Evolutionary conservation across 2,113 vertebrate species (phyloP), one percentile per base, ranked within the genome.

Genomic region (Mus spicilegus): DNA sequence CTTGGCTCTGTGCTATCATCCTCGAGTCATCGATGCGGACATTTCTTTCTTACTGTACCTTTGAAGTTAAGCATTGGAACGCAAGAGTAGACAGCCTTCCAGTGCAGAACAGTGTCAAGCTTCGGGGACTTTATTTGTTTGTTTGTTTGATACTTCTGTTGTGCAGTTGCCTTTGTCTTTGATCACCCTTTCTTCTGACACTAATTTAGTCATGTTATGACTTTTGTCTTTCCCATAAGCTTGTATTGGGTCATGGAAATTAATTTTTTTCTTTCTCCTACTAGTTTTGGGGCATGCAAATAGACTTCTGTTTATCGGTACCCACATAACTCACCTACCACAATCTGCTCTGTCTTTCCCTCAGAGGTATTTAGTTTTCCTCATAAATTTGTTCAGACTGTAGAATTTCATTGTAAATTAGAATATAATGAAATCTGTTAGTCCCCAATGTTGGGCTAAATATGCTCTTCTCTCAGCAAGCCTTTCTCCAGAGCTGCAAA

Each of bases 51-150:
- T 85, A 96, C 51, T 67, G 58, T n/a, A 17, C 46, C 96, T 97
- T 94, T 97, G 95, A 98, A 98, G 97, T 97, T 72, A 94, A 95
- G 96, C 28, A 72, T 94, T 92, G 61, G 95, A 97, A 94, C 39
- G 82, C 95, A 96, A 93, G 97, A 97, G 77, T 70, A 88, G 87
- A 92, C 91, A 95, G 67, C 86, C 95, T 97, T 97, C 87, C 88
- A 91, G 97, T 92, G 85, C 87, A 81, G 96, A 97, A 77, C 63
- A 85, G 61, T 73, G 91, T 96, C 87, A 92, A 96, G 97, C 93
- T 90, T 90, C 93, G 93, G 86, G 93, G 91, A 92, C 65, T 97
- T 94, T 77, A 36, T 51, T 6, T 19, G 56, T 24, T 39, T 84
- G 49, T 24, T n/a, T 81, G 65, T 95, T 89, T 84, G 19, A 95